Conservation (phyloP, 2,113 vertebrate genomes). For the Tenrec ecaudatus region DNA sequence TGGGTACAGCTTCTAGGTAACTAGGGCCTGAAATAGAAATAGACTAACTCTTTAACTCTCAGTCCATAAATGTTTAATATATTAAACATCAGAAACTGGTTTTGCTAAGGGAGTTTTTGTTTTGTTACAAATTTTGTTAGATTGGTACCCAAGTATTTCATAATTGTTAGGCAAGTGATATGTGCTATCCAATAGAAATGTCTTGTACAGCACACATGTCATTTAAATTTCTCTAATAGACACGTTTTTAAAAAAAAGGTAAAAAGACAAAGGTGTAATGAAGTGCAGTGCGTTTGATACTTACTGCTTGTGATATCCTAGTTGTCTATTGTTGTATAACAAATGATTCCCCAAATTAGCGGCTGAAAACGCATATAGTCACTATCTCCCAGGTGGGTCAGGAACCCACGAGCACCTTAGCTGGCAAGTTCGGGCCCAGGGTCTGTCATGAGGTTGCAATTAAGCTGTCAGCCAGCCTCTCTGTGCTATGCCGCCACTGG, state of each 20-base stretch:
- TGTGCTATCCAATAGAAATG: background rate
- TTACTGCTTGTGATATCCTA: background rate
- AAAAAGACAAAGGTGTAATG: background rate
- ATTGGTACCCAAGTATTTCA: constrained; percentile 30
- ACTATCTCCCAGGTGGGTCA: background rate
- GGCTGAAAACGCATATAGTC: background rate
- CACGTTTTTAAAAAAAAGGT: constrained; percentile 40
- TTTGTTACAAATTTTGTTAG: constrained; percentile 3
- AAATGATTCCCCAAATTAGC: background rate
- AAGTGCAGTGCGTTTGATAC: background rate
- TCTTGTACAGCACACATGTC: background rate
- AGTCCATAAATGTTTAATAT: background rate
- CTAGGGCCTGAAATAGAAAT: background rate
- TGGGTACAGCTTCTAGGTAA: background rate
- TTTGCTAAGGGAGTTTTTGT: constrained; percentile 34
- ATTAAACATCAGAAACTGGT: constrained; percentile 18
- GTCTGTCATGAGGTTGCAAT: background rate
- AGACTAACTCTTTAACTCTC: background rate
- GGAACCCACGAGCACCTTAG: background rate
- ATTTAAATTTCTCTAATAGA: background rate
- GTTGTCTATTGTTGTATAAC: constrained; percentile 45
- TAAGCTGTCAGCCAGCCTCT: background rate
- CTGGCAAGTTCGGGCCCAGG: background rate
- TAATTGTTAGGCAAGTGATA: background rate
- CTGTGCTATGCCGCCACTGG: background rate